These are phyloP conservation scores for Felis catus DNA, from an alignment of 2,113 vertebrate genomes.

Conservation along the genomic window DNA sequence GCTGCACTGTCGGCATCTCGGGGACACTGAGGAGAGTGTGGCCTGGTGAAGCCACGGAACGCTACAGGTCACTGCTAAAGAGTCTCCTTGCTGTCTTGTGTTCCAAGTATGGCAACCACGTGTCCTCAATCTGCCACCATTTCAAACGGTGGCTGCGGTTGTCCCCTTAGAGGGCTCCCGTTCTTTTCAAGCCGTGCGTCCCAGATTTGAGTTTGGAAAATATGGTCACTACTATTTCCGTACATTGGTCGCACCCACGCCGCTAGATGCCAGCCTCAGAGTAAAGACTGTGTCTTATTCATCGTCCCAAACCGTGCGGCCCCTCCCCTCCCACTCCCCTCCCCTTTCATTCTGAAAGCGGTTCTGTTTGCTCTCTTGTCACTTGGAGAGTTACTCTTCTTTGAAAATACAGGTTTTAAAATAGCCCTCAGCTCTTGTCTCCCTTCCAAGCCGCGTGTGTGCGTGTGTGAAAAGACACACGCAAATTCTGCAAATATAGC, in stretches of 20 bases:
- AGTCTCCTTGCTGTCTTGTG: not conserved
- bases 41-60: rapidly evolving
- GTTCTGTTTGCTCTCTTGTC: not conserved
- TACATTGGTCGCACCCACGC: not conserved
- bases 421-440: not conserved
- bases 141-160: not conserved
- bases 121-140: not conserved
- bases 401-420: slow-evolving; percentile 41
- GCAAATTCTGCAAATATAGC: not conserved
- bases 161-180: not conserved
- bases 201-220: not conserved
- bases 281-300: not conserved
- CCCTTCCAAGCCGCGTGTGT: not conserved
- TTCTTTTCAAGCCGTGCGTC: not conserved
- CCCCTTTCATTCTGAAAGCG: slow-evolving; percentile 3
- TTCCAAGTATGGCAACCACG: not conserved
- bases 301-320: not conserved
- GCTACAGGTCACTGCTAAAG: no score
- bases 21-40: not conserved
- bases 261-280: not conserved
- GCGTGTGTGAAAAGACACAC: not conserved
- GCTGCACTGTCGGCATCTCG: not conserved
- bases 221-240: not conserved
- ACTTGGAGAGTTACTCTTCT: not conserved
- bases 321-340: not conserved